Evolutionary conservation across 2,888 invertebrate genomes (phyloP).

Genomic region (Agriopis leucophaearia): DNA sequence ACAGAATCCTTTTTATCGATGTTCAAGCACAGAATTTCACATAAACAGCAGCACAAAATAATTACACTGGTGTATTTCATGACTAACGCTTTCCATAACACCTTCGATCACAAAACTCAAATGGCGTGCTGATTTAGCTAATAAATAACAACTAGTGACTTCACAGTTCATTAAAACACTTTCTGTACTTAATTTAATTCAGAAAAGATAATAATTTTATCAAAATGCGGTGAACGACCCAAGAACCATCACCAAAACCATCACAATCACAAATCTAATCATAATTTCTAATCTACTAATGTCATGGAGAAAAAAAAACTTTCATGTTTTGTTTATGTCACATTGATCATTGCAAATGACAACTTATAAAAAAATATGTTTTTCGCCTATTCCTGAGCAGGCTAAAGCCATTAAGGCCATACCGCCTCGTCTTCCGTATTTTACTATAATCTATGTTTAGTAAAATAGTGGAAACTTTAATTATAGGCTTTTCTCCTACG

Average conservation of each 20-base stretch:
- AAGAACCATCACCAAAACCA: conserved; percentile 2
- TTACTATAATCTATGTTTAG: no score
- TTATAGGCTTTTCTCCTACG: no score
- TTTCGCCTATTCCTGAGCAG: no score
- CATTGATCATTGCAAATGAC: no score
- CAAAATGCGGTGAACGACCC: conserved; percentile 12
- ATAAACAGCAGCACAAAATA: conserved; percentile 71
- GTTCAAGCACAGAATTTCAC: conserved; percentile 63
- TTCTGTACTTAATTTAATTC: conserved; percentile 20
- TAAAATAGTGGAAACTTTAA: no score
- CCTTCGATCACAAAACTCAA: conserved; percentile 34
- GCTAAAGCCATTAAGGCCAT: no score
- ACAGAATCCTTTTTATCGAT: conserved; percentile 65
- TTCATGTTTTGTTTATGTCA: no score
- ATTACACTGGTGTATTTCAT: conserved; percentile 78
- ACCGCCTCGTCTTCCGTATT: no score
- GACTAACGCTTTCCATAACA: conserved; percentile 79
- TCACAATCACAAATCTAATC: no score
- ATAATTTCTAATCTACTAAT: no score
- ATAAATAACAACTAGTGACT: background rate
- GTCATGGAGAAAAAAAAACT: no score
- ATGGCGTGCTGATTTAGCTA: conserved; percentile 8
- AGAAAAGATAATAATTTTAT: conserved; percentile 24
- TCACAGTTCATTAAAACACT: conserved; percentile 1
- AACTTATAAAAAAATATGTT: no score